Conservation (phyloP, 2,797 vertebrate genomes). For the Adelosebastes latens region DNA sequence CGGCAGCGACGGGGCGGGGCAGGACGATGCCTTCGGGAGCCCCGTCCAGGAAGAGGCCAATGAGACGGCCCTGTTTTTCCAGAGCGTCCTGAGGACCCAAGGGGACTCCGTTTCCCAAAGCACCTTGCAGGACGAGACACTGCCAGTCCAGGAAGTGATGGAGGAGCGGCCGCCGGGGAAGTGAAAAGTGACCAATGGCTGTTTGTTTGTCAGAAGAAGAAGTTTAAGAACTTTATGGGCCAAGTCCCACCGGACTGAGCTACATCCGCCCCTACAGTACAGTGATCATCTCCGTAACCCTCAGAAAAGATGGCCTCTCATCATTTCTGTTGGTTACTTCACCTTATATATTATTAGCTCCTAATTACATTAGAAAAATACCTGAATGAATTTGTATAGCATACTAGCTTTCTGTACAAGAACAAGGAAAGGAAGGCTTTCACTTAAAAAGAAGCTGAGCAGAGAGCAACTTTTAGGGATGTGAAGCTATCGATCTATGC, state of each 20-base stretch:
- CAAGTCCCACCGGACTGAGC: neutral
- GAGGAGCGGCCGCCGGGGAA: slow-evolving; percentile 57
- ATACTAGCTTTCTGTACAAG: neutral
- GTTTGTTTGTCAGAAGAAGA: slow-evolving; percentile 8
- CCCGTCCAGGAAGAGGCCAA: slow-evolving; percentile 92
- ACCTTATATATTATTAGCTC: neutral
- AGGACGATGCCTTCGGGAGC: slow-evolving; percentile 85
- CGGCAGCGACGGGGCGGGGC: slow-evolving; percentile 70
- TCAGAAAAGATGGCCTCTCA: neutral
- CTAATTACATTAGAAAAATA: neutral
- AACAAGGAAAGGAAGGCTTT: neutral
- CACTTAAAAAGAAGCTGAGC: neutral
- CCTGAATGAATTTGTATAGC: neutral
- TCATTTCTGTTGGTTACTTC: slow-evolving; percentile 3
- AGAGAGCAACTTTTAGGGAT: neutral
- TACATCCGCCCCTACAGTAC: neutral
- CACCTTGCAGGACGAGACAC: slow-evolving; percentile 64
- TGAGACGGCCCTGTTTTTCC: slow-evolving; percentile 82
- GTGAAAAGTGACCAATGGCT: slow-evolving; percentile 43
- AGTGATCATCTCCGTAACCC: slow-evolving; percentile 5
- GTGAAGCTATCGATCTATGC: neutral
- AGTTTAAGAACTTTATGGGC: neutral
- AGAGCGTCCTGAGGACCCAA: slow-evolving; percentile 62
- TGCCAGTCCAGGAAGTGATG: slow-evolving; percentile 79
- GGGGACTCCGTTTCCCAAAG: slow-evolving; percentile 50